Percentiles rank a stretch among this genome's conserved stretches.
These are phyloP conservation scores for Graptemys geographica DNA, from an alignment of 2,797 vertebrate species.

Conservation along the genomic window DNA sequence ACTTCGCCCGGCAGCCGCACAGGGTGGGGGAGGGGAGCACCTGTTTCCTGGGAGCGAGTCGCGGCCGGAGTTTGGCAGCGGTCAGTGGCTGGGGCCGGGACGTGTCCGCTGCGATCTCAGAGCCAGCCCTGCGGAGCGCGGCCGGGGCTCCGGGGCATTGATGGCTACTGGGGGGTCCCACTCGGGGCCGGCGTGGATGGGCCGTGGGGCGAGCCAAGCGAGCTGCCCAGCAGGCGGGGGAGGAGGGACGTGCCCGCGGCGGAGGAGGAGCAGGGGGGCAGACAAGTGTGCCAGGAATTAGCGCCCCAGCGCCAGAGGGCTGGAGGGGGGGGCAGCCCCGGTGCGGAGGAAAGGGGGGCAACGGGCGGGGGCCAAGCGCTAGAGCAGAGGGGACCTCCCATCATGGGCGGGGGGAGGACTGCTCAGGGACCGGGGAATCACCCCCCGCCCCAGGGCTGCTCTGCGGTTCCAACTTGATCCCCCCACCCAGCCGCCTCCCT, in stretches of 20 bases:
- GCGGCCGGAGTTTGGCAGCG: neutral
- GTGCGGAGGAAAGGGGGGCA: too few species aligned
- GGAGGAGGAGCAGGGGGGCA: neutral
- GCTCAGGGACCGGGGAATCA: too few species aligned
- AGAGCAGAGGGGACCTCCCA: too few species aligned
- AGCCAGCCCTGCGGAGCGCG: neutral
- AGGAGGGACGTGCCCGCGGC: neutral
- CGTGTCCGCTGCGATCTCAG: too few species aligned
- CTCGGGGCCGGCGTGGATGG: constrained; percentile 3
- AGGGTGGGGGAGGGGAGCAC: neutral
- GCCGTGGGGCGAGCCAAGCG: neutral
- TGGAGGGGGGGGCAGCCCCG: too few species aligned
- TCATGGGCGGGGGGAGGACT: too few species aligned
- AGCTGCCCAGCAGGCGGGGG: neutral
- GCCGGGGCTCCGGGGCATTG: constrained; percentile 27
- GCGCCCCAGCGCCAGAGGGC: too few species aligned
- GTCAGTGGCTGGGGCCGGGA: neutral
- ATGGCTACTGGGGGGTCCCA: too few species aligned
- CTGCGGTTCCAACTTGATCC: neutral
- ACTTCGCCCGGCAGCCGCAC: neutral
- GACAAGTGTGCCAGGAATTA: neutral
- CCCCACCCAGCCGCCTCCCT: neutral
- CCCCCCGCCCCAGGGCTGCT: too few species aligned
- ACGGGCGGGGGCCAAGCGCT: too few species aligned
- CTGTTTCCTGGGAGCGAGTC: constrained; percentile 13